Percentiles rank a stretch among this genome's conserved stretches.
These are phyloP conservation scores for Brevimyrus niger DNA, from an alignment of 2,113 vertebrate genomes.

Conservation along the genomic window DNA sequence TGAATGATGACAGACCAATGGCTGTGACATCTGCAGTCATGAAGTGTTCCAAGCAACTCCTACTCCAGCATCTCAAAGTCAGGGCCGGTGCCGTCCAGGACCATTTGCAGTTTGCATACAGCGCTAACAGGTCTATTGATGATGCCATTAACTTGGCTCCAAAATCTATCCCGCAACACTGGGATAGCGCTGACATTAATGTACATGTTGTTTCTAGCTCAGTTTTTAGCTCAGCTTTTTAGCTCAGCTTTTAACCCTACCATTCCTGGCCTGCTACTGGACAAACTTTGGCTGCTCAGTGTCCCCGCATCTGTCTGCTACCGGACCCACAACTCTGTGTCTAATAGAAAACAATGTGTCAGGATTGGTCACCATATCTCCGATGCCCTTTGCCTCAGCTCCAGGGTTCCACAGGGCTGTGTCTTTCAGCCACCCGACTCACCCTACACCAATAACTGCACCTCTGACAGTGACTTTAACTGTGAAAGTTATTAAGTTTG, in stretches of 20 bases:
- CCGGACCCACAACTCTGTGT: background rate
- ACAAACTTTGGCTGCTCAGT: background rate
- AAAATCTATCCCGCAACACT: background rate
- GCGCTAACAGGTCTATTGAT: background rate
- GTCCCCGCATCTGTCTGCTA: background rate
- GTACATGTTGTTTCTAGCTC: background rate
- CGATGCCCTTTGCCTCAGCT: background rate
- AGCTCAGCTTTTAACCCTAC: background rate
- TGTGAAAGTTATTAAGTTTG: too few species aligned
- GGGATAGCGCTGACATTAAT: background rate
- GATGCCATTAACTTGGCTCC: background rate
- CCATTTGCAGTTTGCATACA: background rate
- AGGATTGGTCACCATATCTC: background rate
- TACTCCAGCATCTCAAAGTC: background rate
- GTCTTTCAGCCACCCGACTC: background rate
- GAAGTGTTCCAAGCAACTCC: background rate
- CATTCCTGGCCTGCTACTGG: background rate
- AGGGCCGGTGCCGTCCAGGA: background rate
- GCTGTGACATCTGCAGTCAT: background rate
- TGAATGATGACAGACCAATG: background rate
- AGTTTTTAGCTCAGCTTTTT: background rate
- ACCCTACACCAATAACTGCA: background rate
- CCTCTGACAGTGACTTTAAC: background rate
- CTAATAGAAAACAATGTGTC: background rate
- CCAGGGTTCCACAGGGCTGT: background rate